These are phyloP conservation scores for Dorcus hopei DNA, from an alignment of 2,888 invertebrate genomes.

Conservation along the genomic window DNA sequence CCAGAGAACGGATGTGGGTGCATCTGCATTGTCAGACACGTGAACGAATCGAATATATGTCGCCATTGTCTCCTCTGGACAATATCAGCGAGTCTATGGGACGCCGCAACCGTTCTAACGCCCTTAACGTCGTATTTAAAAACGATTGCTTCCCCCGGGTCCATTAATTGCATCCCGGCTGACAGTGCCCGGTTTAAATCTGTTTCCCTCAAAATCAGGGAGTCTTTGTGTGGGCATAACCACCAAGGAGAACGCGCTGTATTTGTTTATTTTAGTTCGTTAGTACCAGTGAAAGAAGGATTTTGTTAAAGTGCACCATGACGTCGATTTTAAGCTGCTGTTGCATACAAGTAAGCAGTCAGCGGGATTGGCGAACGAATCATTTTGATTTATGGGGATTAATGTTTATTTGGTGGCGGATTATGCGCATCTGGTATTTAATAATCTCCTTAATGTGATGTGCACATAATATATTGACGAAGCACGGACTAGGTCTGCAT, in stretches of 20 bases:
- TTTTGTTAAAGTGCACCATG: conserved; percentile 4
- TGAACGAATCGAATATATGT: not conserved
- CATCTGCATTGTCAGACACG: not conserved
- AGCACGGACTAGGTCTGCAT: no score
- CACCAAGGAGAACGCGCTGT: no score
- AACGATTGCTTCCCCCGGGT: not conserved
- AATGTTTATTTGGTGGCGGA: not conserved
- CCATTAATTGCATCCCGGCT: not conserved
- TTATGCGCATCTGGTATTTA: not conserved
- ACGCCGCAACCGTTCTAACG: not conserved
- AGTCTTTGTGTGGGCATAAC: no score
- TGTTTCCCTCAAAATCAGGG: not conserved
- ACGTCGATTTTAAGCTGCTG: not conserved
- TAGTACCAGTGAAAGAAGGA: conserved; percentile 17
- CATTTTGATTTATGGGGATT: not conserved
- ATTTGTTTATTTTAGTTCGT: no score
- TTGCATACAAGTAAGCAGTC: not conserved
- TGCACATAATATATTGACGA: not conserved
- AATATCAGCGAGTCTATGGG: not conserved
- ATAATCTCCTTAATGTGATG: not conserved
- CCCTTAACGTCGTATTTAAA: not conserved
- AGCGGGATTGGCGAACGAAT: not conserved
- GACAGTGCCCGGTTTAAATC: not conserved
- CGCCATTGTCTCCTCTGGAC: not conserved
- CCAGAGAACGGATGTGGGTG: not conserved